A percentile compares a stretch with the other conserved stretches of the same genome.
Evolutionary conservation across 2,113 vertebrate species (phyloP).

Genomic region (Sceloporus undulatus): DNA sequence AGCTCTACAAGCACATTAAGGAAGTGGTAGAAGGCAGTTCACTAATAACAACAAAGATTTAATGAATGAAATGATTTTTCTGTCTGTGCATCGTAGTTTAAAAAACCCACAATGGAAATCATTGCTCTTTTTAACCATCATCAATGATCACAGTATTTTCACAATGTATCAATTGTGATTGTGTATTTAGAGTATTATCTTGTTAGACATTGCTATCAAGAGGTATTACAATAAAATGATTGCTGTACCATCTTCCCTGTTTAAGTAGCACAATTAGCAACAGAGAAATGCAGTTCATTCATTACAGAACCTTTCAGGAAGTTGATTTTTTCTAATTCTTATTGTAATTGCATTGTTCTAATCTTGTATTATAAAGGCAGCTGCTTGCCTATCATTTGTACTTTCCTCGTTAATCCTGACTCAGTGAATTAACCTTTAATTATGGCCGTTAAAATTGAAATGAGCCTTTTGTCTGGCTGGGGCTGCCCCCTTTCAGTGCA

Average conservation of each 20-base stretch:
- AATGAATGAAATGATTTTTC: not conserved
- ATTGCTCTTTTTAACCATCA: not conserved
- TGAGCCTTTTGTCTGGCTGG: conserved; percentile 86
- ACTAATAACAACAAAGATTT: not conserved
- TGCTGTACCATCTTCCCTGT: conserved; percentile 52
- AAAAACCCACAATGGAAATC: not conserved
- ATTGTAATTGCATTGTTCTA: conserved; percentile 95
- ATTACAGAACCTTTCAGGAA: conserved; percentile 77
- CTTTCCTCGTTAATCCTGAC: conserved; percentile 97
- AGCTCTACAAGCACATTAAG: not conserved
- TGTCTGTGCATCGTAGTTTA: not conserved
- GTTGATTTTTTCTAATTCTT: conserved; percentile 86
- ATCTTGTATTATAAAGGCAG: conserved; percentile 93
- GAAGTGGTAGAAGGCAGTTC: not conserved
- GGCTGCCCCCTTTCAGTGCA: conserved; percentile 83
- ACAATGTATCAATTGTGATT: conserved; percentile 42
- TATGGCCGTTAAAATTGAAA: conserved; percentile 94
- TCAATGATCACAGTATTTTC: conserved; percentile 36
- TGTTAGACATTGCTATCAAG: conserved; percentile 56
- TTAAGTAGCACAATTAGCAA: conserved; percentile 73
- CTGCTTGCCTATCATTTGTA: conserved; percentile 95
- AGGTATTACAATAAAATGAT: conserved; percentile 53
- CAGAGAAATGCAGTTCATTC: conserved; percentile 71
- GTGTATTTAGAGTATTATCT: conserved; percentile 47
- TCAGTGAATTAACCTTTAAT: conserved; percentile 99